Conservation (phyloP, 2,113 vertebrate genomes). For the Micromys minutus region DNA sequence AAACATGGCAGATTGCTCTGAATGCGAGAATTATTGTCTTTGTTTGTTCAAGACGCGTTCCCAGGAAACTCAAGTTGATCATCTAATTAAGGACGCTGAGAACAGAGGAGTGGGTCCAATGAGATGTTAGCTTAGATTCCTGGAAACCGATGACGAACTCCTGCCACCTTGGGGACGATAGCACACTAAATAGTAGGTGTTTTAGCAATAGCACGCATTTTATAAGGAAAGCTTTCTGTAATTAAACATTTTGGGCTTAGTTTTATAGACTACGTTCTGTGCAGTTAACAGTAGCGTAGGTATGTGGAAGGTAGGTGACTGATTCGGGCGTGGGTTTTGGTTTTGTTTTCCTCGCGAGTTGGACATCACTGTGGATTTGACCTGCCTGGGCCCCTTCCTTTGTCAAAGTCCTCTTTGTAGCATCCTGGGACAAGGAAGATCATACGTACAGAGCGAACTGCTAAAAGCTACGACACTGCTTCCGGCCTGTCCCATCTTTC, state of each 20-base stretch:
- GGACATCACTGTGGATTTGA: not conserved
- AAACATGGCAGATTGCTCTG: not conserved
- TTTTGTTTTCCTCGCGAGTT: constrained; percentile 39
- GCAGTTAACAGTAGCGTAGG: not conserved
- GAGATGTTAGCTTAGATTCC: not conserved
- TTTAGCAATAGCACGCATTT: not conserved
- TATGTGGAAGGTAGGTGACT: not conserved
- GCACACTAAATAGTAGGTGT: not conserved
- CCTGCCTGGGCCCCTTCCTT: not conserved
- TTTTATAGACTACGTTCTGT: not conserved
- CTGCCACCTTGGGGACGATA: not conserved
- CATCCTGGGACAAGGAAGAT: not conserved
- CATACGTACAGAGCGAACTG: not conserved
- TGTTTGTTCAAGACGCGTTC: not conserved
- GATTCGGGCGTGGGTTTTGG: not conserved
- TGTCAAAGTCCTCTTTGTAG: not conserved
- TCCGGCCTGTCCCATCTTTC: not conserved
- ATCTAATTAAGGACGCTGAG: constrained; percentile 4
- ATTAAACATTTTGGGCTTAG: not conserved
- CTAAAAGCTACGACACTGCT: constrained; percentile 1
- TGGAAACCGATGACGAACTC: not conserved
- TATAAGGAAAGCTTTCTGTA: not conserved
- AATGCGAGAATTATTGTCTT: not conserved
- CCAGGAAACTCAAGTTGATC: not conserved
- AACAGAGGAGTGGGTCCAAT: not conserved